Evolutionary conservation across 2,113 vertebrate genomes (phyloP), one percentile per base, ranked within the genome.

Genomic region (Scopus umbretta): DNA sequence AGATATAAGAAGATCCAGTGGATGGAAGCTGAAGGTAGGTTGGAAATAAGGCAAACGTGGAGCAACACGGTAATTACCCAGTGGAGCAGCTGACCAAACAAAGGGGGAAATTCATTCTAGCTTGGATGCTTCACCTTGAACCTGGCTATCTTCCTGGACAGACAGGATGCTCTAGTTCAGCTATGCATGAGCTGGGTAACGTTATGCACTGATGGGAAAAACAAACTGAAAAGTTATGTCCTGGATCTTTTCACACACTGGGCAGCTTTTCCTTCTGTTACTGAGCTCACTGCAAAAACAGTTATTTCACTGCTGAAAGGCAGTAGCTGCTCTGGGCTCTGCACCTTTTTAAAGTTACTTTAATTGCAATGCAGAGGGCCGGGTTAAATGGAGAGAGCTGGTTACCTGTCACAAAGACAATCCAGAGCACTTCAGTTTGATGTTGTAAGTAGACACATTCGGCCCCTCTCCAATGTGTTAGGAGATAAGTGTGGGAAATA

Each of bases 171-270:
- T 61, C 30, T 30, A 7, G 59, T 58, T 85, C 75, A 97, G 36
- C 76, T 4, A 0, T 58, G 30, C 72, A 19, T 17, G 65, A 84
- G 72, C 83, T 87, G 91, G 68, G 36, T 95, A 79, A 50, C 10
- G 1, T 95, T 79, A 70, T 29, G 42, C 53, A 43, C 81, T 75
- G 58, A 19, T 72, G 84, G 76, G 63, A 63, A 92, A 97, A 96
- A 59, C 85, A 90, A 89, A 70, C 53, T 61, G 66, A 68, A 36
- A 70, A 87, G 40, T 13, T n/a, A 25, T 91, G 80, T 89, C 84
- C 94, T 95, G 94, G 80, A 95, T 86, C 83, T 87, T 70, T 80
- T 95, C 96, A 94, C n/a, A 62, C 16, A 7, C 62, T 82, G 95
- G 91, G 70, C 86, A 95, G 84, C 62, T 86, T 80, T 92, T 73